Percentiles rank a stretch among this genome's conserved stretches.
Evolutionary conservation across 92 coral and sea anemone genomes (phyloP).

Genomic region (Heliopora coerulea): DNA sequence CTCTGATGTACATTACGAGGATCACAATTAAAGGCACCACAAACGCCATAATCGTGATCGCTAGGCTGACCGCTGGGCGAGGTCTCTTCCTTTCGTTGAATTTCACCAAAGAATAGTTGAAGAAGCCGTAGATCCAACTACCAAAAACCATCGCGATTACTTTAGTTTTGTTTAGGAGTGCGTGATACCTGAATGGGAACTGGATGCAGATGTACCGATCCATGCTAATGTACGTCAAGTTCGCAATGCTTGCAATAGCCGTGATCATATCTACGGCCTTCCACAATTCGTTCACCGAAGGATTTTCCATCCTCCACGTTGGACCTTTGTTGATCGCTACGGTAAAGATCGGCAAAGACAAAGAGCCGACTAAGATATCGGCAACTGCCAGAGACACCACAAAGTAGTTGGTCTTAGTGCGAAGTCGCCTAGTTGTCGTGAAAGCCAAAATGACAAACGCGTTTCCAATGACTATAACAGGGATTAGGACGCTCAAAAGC

Average conservation of each 20-base stretch:
- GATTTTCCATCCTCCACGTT: neutral
- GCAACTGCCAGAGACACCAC: slow-evolving; percentile 34
- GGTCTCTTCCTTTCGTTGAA: slow-evolving; percentile 16
- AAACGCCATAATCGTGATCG: slow-evolving; percentile 17
- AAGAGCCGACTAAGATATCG: slow-evolving; percentile 23
- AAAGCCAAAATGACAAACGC: slow-evolving; percentile 31
- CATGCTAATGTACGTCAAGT: slow-evolving; percentile 28
- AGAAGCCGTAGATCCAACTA: slow-evolving; percentile 23
- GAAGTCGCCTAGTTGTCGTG: slow-evolving; percentile 22
- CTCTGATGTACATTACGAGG: slow-evolving; percentile 5
- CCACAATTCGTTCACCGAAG: slow-evolving; percentile 13
- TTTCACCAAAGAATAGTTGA: slow-evolving; percentile 12
- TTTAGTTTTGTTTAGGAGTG: slow-evolving; percentile 6
- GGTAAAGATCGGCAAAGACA: slow-evolving; percentile 36
- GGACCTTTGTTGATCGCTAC: neutral
- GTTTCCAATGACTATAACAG: slow-evolving; percentile 27
- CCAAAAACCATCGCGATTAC: slow-evolving; percentile 7
- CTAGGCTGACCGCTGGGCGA: slow-evolving; percentile 4
- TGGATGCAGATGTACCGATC: slow-evolving; percentile 39
- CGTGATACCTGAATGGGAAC: slow-evolving; percentile 16
- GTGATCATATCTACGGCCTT: slow-evolving; percentile 28
- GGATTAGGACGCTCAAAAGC: slow-evolving; percentile 17
- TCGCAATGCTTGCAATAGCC: slow-evolving; percentile 28
- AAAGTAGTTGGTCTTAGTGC: slow-evolving; percentile 34
- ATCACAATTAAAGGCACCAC: slow-evolving; percentile 19